A percentile compares a stretch with the other conserved stretches of the same genome.
phyloP scores from a whole-genome alignment of 1,140 invertebrate genomes.

The Scylla paramamosain region DNA sequence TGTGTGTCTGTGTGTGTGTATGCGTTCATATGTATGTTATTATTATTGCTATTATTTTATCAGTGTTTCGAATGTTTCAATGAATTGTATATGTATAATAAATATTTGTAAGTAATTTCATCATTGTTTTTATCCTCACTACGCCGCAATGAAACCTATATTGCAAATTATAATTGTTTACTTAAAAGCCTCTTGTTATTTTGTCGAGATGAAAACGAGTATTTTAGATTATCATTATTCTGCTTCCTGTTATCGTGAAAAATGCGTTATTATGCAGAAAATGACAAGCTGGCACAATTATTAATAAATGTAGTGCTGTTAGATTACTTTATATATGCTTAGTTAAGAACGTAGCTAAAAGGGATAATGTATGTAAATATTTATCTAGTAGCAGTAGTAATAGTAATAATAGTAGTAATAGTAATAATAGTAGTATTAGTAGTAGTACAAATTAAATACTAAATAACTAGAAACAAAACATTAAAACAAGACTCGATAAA shows the following conservation, averaged over 20 bases:
- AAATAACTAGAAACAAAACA: no score
- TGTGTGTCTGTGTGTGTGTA: neutral
- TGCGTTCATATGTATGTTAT: neutral
- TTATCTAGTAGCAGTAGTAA: no score
- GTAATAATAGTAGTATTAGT: no score
- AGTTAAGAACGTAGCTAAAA: neutral
- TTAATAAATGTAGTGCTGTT: neutral
- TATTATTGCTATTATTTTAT: neutral
- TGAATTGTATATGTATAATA: neutral
- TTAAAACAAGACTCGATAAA: no score
- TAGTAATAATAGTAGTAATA: no score
- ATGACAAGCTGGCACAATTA: constrained; percentile 30
- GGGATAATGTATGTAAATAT: no score
- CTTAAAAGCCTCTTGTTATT: no score
- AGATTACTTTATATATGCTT: no score
- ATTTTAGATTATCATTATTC: no score
- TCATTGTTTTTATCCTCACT: neutral
- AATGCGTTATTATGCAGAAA: neutral
- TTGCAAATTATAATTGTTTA: no score
- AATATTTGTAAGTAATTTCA: neutral
- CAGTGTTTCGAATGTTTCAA: neutral
- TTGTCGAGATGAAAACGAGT: neutral
- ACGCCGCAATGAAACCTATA: neutral
- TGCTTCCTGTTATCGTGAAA: neutral
- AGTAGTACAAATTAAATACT: no score